These are phyloP conservation scores for Cotesia glomerata DNA, from an alignment of 1,140 invertebrate species.

Conservation along the genomic window DNA sequence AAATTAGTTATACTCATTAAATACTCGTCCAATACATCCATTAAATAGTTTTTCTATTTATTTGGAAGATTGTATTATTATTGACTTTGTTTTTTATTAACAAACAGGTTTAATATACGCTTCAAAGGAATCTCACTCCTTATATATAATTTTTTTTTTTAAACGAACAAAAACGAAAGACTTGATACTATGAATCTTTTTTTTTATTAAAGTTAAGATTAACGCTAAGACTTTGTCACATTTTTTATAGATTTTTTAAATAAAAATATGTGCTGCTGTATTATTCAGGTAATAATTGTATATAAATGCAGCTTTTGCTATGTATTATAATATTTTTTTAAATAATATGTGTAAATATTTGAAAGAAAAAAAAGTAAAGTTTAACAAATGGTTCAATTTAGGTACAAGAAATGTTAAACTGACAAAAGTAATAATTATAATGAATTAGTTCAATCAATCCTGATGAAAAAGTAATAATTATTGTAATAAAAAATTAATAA, in stretches of 20 bases:
- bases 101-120: too few species aligned
- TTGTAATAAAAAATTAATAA: conserved; percentile 6
- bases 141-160: too few species aligned
- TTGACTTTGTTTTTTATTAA: too few species aligned
- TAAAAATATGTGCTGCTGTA: conserved; percentile 16
- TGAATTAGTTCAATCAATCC: background rate
- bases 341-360: conserved; percentile 45
- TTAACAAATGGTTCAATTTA: background rate
- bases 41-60: too few species aligned
- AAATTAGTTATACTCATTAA: background rate
- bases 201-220: background rate
- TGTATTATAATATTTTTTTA: conserved; percentile 53
- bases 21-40: too few species aligned
- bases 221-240: background rate
- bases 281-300: conserved; percentile 40
- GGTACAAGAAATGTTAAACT: background rate
- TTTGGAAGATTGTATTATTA: too few species aligned
- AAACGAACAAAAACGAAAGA: too few species aligned
- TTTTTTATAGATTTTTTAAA: conserved; percentile 18
- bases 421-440: conserved; percentile 7
- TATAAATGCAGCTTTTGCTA: conserved; percentile 47
- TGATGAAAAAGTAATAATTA: conserved; percentile 26
- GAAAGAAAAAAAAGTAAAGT: background rate
- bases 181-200: conserved; percentile 2
- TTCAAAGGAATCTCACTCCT: too few species aligned